Evolutionary conservation across 1,140 invertebrate genomes (phyloP), one percentile per base, ranked within the genome.

Genomic region (Pogonognathellus flavescens): DNA sequence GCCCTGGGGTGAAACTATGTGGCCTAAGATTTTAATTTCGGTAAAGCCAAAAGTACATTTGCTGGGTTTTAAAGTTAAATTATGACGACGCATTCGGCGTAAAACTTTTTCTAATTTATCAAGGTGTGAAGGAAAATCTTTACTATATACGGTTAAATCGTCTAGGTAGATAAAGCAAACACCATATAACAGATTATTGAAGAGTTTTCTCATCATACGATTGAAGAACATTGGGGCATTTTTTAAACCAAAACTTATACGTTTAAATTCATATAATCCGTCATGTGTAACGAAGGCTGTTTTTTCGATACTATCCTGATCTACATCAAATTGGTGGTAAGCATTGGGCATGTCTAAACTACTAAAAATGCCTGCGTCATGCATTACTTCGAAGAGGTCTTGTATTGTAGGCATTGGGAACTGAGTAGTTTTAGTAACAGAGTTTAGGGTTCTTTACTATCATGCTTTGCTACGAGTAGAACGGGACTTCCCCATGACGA

Each of bases 191-290:
- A 82, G 6, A 60, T 59, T 18, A 18, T 31, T 59, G 20, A 57
- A 82, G 11, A 82, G 55, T 25, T 82, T 57, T 60, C 81, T 82
- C 31, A 92, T 90, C 10, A 90, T 88, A 55, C 89, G 83, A 85
- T 91, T 90, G 85, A 92, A 92, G 10, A 90, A 89, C 20, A 90
- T 86, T 0, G 92, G 90, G 0, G 91, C 89, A 87, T 91, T 92
- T 10, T 86, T 88, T 11, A 92, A 87, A 18, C 91, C 91, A 88
- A 91, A 92, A 18, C 91, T 91, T 86, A 91, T 89, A 80, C 89
- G 87, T 0, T 87, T 83, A 85, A 89, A 92, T 85, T 92, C 84
- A 76, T 87, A 91, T 31, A 88, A 87, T 0, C 87, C 89, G 18
- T 87, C 84, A 10, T 87, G 89, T 0, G 89, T 89, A 5, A 89